Evolutionary conservation across 2,888 invertebrate genomes (phyloP), one percentile per base, ranked within the genome.

Genomic region (Tridacna crocea): DNA sequence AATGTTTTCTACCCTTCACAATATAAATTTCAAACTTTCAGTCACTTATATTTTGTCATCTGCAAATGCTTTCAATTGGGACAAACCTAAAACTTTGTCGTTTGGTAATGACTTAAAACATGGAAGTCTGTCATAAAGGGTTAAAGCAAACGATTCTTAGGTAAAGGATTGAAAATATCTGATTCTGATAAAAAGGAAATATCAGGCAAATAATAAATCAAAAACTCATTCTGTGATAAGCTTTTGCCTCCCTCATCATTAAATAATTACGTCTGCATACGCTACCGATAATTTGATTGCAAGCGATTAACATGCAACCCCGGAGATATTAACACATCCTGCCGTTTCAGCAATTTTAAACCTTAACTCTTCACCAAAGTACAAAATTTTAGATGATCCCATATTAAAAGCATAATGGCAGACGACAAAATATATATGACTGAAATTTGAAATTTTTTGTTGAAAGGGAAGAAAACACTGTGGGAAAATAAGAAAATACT

Each of bases 201-300:
- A 75, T 78, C 82, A 82, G 70, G 82, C 82, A 78, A 78, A 58
- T 24, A 60, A 47, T 65, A 60, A 65, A 78, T 82, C 78, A 72
- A 82, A 82, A 82, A 72, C 75, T 72, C 78, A 82, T 82, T 78
- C 58, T 12, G 48, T n/a, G 51, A 36, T 68, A 65, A 46, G n/a
- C 12, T 51, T 63, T 72, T 36, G 61, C 58, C 72, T 2, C 36
- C 36, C 36, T 36, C 36, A 82, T 82, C 55, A 82, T 78, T 79
- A 82, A 79, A 79, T 82, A 79, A 82, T 65, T 72, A 65, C 11
- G 51, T 26, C 46, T 72, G 72, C 65, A 72, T 73, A 61, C 22
- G 2, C 51, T 46, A 36, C 27, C 51, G 63, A 65, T 78, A 74
- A 61, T 74, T 70, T 70, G 70, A 70, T 70, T 47, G 47, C 48